Conservation (phyloP, 1,140 invertebrate genomes). For the Drosophila punjabiensis region DNA sequence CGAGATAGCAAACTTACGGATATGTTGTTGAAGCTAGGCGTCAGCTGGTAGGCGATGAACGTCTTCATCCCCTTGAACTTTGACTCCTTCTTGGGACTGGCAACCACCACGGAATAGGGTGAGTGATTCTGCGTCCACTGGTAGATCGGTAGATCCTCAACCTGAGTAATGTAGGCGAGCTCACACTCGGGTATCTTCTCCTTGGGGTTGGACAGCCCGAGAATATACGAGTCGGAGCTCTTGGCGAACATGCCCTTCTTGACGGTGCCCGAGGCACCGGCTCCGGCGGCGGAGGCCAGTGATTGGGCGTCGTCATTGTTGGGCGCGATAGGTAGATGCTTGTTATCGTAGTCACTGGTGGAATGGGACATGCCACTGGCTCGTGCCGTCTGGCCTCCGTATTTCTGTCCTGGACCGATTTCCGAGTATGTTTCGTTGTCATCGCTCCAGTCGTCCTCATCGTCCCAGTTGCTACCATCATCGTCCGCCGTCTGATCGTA, state of each 20-base stretch:
- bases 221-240: conserved; percentile 90
- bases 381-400: conserved; percentile 74
- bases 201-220: conserved; percentile 90
- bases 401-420: conserved; percentile 86
- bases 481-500: conserved; percentile 87
- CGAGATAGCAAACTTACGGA: conserved; percentile 88
- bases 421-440: conserved; percentile 90
- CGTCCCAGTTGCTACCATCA: conserved; percentile 90
- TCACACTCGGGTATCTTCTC: conserved; percentile 91
- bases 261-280: conserved; percentile 85
- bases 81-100: conserved; percentile 98
- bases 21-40: conserved; percentile 97
- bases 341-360: conserved; percentile 74
- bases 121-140: conserved; percentile 91
- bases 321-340: conserved; percentile 75
- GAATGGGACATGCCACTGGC: conserved; percentile 64
- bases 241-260: conserved; percentile 95
- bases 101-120: conserved; percentile 93
- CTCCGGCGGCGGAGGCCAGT: conserved; percentile 52
- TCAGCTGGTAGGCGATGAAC: conserved; percentile 98
- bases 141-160: conserved; percentile 87
- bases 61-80: conserved; percentile 99
- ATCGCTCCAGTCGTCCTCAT: conserved; percentile 93
- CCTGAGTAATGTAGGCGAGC: conserved; percentile 91
- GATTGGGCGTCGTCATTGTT: conserved; percentile 78